These are phyloP conservation scores for Kryptolebias ocellatus DNA, from an alignment of 2,797 vertebrate species.

Conservation along the genomic window DNA sequence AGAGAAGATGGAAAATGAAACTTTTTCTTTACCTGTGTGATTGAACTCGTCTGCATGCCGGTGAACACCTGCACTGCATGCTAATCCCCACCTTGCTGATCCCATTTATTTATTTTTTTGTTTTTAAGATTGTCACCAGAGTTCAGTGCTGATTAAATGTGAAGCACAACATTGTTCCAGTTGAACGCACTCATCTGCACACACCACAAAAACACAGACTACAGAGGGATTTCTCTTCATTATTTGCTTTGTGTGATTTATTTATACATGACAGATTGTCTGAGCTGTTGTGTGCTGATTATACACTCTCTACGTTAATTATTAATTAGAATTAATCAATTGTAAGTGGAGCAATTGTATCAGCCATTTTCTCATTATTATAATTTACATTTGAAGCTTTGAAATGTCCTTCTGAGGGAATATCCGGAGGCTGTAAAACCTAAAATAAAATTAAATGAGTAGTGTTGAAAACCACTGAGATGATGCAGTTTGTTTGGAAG, in stretches of 20 bases:
- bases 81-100: slow-evolving; percentile 46
- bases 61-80: slow-evolving; percentile 42
- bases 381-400: background rate
- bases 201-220: background rate
- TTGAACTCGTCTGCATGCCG: slow-evolving; percentile 40
- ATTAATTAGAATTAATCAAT: slow-evolving; percentile 4
- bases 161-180: slow-evolving; percentile 9
- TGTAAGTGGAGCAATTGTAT: background rate
- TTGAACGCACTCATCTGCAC: background rate
- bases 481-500: no score
- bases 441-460: no score
- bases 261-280: background rate
- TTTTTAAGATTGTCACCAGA: background rate
- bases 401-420: background rate
- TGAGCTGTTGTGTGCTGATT: background rate
- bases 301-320: background rate
- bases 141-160: slow-evolving; percentile 4
- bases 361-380: background rate
- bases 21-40: slow-evolving; percentile 8
- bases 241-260: background rate
- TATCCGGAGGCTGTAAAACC: no score
- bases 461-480: no score
- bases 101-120: slow-evolving; percentile 3
- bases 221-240: background rate
- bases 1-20: background rate